Conservation (phyloP, 2,888 invertebrate species). For the Heteromyza rotundicornis region DNA sequence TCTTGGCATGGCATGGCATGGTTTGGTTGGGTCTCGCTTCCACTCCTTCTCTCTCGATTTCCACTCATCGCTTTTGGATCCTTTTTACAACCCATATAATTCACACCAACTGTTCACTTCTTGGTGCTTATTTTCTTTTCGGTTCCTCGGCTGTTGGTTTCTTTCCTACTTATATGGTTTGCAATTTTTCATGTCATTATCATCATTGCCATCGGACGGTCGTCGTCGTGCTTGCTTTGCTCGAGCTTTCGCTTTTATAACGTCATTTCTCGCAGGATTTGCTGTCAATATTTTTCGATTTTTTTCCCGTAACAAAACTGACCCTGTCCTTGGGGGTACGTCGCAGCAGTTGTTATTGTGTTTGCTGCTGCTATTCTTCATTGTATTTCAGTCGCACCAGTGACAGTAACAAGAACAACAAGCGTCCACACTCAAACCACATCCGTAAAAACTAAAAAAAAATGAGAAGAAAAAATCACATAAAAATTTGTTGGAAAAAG, state of each 20-base stretch:
- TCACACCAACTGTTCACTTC: conserved; percentile 7
- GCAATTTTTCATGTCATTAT: conserved; percentile 28
- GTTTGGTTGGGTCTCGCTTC: too few species aligned
- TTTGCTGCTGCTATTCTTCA: too few species aligned
- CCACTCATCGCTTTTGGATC: too few species aligned
- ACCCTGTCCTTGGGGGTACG: conserved; percentile 5
- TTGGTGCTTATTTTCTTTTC: neutral
- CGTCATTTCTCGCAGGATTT: conserved; percentile 23
- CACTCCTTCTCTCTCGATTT: neutral
- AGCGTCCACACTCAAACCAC: neutral
- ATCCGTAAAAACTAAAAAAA: neutral
- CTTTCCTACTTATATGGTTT: neutral
- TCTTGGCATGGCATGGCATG: neutral
- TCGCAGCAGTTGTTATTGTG: conserved; percentile 7
- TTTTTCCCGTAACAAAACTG: conserved; percentile 3
- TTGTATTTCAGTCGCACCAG: conserved; percentile 6
- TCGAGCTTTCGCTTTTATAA: conserved; percentile 4
- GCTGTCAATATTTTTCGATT: conserved; percentile 26
- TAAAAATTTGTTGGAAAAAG: conserved; percentile 3
- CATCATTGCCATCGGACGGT: conserved; percentile 11
- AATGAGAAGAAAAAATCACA: neutral
- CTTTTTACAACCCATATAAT: conserved; percentile 13
- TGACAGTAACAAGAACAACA: too few species aligned
- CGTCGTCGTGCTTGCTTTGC: neutral
- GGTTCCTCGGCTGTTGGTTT: neutral